These are phyloP conservation scores for Protonibea diacanthus DNA, from an alignment of 2,797 vertebrate genomes.

Conservation along the genomic window DNA sequence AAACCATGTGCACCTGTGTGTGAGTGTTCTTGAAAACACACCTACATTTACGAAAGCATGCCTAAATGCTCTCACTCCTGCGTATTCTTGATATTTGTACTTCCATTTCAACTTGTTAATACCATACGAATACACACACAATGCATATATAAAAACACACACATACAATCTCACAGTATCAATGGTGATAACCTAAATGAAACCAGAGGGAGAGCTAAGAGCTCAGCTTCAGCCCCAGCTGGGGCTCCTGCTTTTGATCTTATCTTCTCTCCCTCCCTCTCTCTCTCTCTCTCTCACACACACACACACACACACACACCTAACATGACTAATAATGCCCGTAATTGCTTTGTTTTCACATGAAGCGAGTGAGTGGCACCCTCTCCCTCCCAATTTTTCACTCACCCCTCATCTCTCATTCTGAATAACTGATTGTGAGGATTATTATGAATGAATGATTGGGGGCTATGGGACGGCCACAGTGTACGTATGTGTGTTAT, in stretches of 20 bases:
- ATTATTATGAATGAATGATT: constrained; percentile 75
- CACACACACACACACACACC: constrained; percentile 4
- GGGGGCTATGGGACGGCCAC: constrained; percentile 29
- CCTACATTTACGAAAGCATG: not conserved
- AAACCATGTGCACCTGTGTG: constrained; percentile 35
- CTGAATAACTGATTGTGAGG: constrained; percentile 52
- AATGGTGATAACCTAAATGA: constrained; percentile 61
- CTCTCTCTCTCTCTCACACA: not conserved
- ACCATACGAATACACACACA: not conserved
- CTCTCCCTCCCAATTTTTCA: constrained; percentile 28
- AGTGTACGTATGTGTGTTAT: constrained; percentile 43
- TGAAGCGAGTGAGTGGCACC: constrained; percentile 31
- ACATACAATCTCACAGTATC: constrained; percentile 26
- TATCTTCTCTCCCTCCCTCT: constrained; percentile 3
- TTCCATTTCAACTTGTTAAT: constrained; percentile 14
- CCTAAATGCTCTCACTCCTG: constrained; percentile 16
- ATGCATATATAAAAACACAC: not conserved
- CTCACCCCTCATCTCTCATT: constrained; percentile 37
- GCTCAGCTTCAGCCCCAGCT: constrained; percentile 58
- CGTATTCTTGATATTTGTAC: constrained; percentile 8
- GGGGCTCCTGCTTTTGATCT: constrained; percentile 70
- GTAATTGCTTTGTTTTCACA: constrained; percentile 72
- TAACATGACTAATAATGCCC: constrained; percentile 47
- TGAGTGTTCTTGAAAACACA: constrained; percentile 5
- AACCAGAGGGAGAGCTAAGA: constrained; percentile 63